These are phyloP conservation scores for Phalangium opilio DNA, from an alignment of 2,888 invertebrate species.

Conservation along the genomic window DNA sequence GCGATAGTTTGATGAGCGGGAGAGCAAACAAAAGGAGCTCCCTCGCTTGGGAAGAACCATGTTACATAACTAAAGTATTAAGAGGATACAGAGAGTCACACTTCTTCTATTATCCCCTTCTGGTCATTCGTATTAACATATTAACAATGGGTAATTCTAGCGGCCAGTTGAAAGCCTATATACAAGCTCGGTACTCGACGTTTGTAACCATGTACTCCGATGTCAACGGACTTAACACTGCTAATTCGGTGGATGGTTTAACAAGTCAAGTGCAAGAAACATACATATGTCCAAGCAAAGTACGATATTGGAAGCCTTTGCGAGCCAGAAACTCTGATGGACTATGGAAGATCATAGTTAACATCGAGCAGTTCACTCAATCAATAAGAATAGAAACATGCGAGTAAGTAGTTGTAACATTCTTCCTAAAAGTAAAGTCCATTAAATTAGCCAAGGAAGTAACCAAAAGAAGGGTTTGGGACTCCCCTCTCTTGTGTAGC, in stretches of 20 bases:
- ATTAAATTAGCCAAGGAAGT: no score
- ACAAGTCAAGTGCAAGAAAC: not conserved
- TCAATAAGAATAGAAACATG: conserved; percentile 22
- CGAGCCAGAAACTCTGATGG: conserved; percentile 23
- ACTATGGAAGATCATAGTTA: conserved; percentile 23
- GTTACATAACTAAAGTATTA: no score
- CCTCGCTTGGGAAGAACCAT: no score
- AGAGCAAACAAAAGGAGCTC: no score
- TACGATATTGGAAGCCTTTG: conserved; percentile 19
- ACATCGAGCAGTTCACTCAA: conserved; percentile 23
- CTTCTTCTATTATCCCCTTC: no score
- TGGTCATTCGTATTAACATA: no score
- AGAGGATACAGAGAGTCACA: no score
- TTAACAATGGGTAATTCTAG: no score
- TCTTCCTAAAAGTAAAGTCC: no score
- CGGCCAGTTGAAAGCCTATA: conserved; percentile 15
- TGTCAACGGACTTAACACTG: conserved; percentile 15
- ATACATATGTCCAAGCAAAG: conserved; percentile 23
- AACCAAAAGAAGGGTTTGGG: no score
- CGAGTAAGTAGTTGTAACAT: conserved; percentile 13
- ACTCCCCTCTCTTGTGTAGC: no score
- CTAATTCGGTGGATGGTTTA: conserved; percentile 20
- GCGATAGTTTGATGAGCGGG: no score
- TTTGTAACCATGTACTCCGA: conserved; percentile 18
- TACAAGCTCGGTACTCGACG: conserved; percentile 15